phyloP scores from a whole-genome alignment of 2,113 vertebrate genomes.

The Emydura subglobosa region DNA sequence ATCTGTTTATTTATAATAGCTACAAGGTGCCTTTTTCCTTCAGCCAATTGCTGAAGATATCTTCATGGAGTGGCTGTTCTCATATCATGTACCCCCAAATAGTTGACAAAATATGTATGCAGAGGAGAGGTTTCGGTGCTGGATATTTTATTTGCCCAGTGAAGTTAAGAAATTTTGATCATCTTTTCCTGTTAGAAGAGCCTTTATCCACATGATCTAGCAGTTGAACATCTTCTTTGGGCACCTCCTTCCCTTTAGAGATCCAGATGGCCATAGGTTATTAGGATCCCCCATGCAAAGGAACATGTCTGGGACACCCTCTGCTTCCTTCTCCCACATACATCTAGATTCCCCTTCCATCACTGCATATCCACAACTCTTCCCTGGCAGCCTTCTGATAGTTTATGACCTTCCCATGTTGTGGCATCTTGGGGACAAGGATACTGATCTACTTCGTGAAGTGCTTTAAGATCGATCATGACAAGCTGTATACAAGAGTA shows the following conservation, averaged over 20 bases:
- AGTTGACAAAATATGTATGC: not conserved
- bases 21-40: not conserved
- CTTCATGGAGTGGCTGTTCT: not conserved
- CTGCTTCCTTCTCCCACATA: not conserved
- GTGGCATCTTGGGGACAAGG: not conserved
- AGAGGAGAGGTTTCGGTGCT: not conserved
- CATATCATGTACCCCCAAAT: not conserved
- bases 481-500: no score
- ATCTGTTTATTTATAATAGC: no score
- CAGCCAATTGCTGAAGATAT: not conserved
- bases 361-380: not conserved
- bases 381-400: not conserved
- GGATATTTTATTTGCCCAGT: not conserved
- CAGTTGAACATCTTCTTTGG: not conserved
- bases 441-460: no score
- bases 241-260: not conserved
- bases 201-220: not conserved
- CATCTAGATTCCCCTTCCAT: not conserved
- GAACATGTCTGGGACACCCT: not conserved
- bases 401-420: not conserved
- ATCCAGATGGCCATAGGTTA: not conserved
- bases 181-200: not conserved
- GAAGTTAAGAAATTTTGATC: not conserved
- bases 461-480: no score
- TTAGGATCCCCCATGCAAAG: not conserved